Evolutionary conservation across 1,140 invertebrate species (phyloP).

Genomic region (Octopus sinensis): DNA sequence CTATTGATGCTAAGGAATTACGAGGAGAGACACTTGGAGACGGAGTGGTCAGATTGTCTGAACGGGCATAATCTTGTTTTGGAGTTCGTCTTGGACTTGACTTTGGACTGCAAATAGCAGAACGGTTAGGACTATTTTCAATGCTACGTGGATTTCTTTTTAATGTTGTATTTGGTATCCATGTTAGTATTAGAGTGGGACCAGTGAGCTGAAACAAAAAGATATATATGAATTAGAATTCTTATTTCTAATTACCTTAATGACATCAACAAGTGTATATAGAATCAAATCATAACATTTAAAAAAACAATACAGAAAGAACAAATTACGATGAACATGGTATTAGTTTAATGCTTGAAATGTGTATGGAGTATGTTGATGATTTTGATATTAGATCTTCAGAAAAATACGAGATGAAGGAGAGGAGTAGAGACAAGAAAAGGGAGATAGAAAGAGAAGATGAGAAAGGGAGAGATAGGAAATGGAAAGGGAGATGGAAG

Average conservation of each 20-base stretch:
- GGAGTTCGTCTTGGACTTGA: slow-evolving; percentile 48
- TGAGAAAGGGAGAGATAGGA: not conserved
- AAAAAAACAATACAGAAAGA: no score
- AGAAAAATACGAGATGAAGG: not conserved
- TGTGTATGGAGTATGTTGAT: no score
- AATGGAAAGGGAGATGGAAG: not conserved
- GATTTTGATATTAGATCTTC: no score
- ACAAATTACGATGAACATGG: no score
- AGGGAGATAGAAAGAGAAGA: not conserved
- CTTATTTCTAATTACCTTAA: not conserved
- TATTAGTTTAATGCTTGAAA: no score
- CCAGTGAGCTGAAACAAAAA: slow-evolving; percentile 55
- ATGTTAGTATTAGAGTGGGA: slow-evolving; percentile 82
- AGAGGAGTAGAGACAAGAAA: not conserved
- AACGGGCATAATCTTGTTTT: slow-evolving; percentile 47
- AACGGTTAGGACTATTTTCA: slow-evolving; percentile 61
- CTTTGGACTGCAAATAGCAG: slow-evolving; percentile 37
- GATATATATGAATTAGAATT: not conserved
- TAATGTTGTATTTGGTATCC: slow-evolving; percentile 89
- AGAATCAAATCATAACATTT: no score
- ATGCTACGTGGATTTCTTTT: slow-evolving; percentile 78
- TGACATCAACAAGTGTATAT: no score
- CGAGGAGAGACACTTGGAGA: slow-evolving; percentile 34
- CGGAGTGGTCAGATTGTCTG: slow-evolving; percentile 32
- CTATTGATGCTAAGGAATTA: slow-evolving; percentile 32